Base-by-base conservation (phyloP, 2,888 invertebrate genomes). In the Xestia ashworthii region DNA sequence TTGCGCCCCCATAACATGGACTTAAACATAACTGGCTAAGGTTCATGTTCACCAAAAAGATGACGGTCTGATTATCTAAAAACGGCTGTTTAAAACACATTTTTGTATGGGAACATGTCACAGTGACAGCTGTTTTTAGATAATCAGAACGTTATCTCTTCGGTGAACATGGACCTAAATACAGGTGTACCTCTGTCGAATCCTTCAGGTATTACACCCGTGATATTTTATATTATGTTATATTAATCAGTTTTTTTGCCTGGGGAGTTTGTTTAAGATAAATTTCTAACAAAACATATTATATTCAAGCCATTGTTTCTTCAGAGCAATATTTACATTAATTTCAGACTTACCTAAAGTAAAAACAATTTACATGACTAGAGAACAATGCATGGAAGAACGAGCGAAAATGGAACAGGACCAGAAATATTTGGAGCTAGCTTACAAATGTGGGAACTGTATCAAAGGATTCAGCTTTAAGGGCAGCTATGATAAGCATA, bases 381-480 rank as follows among this genome's bases (percentile, higher is more conserved):
- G 77, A 22, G 88, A 93, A 32, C 92, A 95, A 78, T 93, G 92
- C 77, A 78, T 93, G 82, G 91, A 92, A 22, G 95, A 96, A 69
- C 86, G 93, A 0, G 66, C 66, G 0, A 83, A 82, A 11, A 88
- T 90, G 84, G 78, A 87, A 1, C 82, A 83, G 8, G 92, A 93
- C 9, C 84, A 87, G 3, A 90, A 89, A 44, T 96, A 93, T 71
- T 9, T 90, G 0, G 84, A 88, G 11, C 87, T 90, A 5, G 67
- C 85, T 0, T 94, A 90, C 78, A 94, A 93, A 83, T 96, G 96
- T 74, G 87, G 75, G 3, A 83, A 92, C 58, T 96, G 96, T 58
- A 71, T 95, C 3, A 94, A 94, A 81, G 94, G 93, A 0, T 96
- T 95, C 72, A 90, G 82, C n/a, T 92, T 91, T 44, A 93, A 93